Evolutionary conservation across 1,140 invertebrate genomes (phyloP), one percentile per base, ranked within the genome.

Genomic region (Drosophila littoralis): DNA sequence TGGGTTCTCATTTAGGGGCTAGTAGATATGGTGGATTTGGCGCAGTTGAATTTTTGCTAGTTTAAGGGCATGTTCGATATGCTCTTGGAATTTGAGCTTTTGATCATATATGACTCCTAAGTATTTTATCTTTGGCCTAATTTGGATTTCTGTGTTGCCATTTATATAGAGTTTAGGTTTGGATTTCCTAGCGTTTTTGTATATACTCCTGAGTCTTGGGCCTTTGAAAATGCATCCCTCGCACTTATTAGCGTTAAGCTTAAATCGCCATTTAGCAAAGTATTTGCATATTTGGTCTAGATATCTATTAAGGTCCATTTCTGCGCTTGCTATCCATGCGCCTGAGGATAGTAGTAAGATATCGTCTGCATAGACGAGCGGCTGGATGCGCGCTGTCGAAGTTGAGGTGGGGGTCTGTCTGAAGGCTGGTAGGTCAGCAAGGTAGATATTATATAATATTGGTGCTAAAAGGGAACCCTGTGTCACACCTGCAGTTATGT

Each of bases 361-460:
- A 9, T 70, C 67, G 12, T 70, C 67, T 2, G 67, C 67, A 8
- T 71, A 71, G 2, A 71, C 12, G 1, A 71, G 17, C 15, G 64
- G 42, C 9, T 63, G 40, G 1, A 50, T 63, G 15, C 15, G 36
- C 0, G 59, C 59, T 35, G 57, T 57, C 0, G 59, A 40, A 6
- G 43, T 42, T 15, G 64, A 58, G 9, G 45, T 32, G 10, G 36
- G 7, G 33, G 1, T 35, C 8, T 7, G 33, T 35, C 7, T 35
- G 33, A 35, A 35, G 33, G 6, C 33, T 35, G 33, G 33, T 7
- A 35, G 33, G 1, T 35, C 33, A 8, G 33, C 33, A 1, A 35
- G 33, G 8, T 35, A 65, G n/a, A 58, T 65, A 2, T 72, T 72
- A 10, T 64, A 72, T 2, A 72, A 7, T 1, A 48, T 58, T 0